Conservation (phyloP, 1,140 invertebrate genomes). For the Pissodes strobi region DNA sequence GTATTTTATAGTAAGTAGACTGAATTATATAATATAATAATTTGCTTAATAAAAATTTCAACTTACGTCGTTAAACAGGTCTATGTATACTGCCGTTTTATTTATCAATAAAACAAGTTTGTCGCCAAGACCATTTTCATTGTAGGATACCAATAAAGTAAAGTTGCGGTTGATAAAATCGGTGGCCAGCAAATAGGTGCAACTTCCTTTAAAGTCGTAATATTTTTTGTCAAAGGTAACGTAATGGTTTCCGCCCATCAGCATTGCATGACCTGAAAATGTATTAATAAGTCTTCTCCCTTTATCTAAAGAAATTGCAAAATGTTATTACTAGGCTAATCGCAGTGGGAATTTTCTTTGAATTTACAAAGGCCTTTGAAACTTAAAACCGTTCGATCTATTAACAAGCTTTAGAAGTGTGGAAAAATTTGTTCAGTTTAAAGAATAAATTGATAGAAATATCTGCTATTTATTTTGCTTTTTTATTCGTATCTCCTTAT, state of each 20-base stretch:
- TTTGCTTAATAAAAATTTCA: neutral
- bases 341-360: too few species aligned
- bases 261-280: slow-evolving; percentile 66
- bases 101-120: slow-evolving; percentile 54
- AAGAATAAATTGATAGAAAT: too few species aligned
- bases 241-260: slow-evolving; percentile 72
- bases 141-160: slow-evolving; percentile 55
- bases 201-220: slow-evolving; percentile 67
- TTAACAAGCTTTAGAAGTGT: too few species aligned
- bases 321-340: too few species aligned
- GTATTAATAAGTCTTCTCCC: too few species aligned
- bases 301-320: too few species aligned
- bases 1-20: too few species aligned
- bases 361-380: too few species aligned
- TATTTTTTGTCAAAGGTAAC: slow-evolving; percentile 76
- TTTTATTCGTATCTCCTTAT: too few species aligned
- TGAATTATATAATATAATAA: neutral
- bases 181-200: slow-evolving; percentile 69
- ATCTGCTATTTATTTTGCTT: too few species aligned
- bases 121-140: slow-evolving; percentile 39
- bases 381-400: too few species aligned
- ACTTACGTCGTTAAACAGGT: slow-evolving; percentile 52
- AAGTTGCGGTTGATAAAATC: slow-evolving; percentile 68
- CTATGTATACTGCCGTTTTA: slow-evolving; percentile 51
- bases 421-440: too few species aligned